phyloP scores from a whole-genome alignment of 2,113 vertebrate genomes.

The Gorsachius goisagi region DNA sequence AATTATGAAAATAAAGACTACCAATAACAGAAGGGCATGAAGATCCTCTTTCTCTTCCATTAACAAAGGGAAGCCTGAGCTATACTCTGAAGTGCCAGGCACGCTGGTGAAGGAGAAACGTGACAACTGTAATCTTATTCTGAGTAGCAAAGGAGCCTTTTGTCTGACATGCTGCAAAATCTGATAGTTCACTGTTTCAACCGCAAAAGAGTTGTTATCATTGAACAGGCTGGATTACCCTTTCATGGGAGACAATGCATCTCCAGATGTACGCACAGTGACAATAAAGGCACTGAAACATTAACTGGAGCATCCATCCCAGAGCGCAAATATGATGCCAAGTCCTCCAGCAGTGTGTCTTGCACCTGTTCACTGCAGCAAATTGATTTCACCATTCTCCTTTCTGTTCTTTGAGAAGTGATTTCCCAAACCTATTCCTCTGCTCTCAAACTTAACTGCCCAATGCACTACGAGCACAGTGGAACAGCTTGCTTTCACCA shows the following conservation, averaged over 20 bases:
- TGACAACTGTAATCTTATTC: constrained; percentile 13
- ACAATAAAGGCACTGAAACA: constrained; percentile 15
- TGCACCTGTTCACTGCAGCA: background rate
- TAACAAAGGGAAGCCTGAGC: constrained; percentile 49
- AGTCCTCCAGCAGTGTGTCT: background rate
- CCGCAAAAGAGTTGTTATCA: constrained; percentile 22
- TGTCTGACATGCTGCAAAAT: constrained; percentile 34
- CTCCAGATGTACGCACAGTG: constrained; percentile 7
- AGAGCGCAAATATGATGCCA: background rate
- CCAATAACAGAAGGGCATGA: background rate
- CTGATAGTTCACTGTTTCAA: constrained; percentile 47
- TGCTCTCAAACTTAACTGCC: background rate
- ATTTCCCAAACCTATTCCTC: background rate
- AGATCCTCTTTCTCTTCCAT: background rate
- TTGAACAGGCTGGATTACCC: constrained; percentile 9
- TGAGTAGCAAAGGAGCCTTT: constrained; percentile 17
- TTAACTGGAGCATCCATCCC: background rate
- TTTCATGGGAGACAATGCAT: constrained; percentile 23
- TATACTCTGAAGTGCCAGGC: constrained; percentile 42
- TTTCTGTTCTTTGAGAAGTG: background rate
- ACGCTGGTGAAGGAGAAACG: background rate
- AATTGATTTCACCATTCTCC: background rate
- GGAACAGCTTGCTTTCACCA: background rate
- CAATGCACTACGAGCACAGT: background rate
- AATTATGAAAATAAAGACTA: constrained; percentile 10